These are phyloP conservation scores for Cheilosia soror DNA, from an alignment of 2,888 invertebrate genomes.

Conservation along the genomic window DNA sequence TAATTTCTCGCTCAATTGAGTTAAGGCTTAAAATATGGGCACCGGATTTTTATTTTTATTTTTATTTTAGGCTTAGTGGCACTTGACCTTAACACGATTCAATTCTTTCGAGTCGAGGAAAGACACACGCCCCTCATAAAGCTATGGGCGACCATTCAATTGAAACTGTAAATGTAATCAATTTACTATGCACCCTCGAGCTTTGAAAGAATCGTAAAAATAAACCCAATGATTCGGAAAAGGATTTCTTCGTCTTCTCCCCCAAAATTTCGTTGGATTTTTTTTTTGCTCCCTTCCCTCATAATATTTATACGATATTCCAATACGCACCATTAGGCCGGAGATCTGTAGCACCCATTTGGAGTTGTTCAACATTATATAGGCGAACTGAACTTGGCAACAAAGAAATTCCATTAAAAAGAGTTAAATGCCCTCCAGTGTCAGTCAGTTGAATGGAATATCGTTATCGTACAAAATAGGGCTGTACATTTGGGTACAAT, in stretches of 20 bases:
- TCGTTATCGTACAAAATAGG: slow-evolving; percentile 7
- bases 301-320: slow-evolving; percentile 59
- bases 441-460: slow-evolving; percentile 9
- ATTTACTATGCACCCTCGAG: slow-evolving; percentile 55
- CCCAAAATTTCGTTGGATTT: not conserved
- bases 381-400: slow-evolving; percentile 35
- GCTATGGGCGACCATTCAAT: slow-evolving; percentile 59
- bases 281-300: slow-evolving; percentile 10
- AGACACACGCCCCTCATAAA: not conserved
- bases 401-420: slow-evolving; percentile 59
- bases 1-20: slow-evolving; percentile 68
- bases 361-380: not conserved
- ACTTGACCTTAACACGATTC: slow-evolving; percentile 68
- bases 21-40: slow-evolving; percentile 42
- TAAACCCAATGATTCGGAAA: slow-evolving; percentile 68
- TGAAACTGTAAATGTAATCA: slow-evolving; percentile 74
- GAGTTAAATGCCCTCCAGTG: slow-evolving; percentile 46
- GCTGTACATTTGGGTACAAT: slow-evolving; percentile 8
- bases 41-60: slow-evolving; percentile 13
- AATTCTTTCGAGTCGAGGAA: slow-evolving; percentile 1
- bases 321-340: slow-evolving; percentile 62
- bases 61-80: slow-evolving; percentile 25
- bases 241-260: slow-evolving; percentile 34
- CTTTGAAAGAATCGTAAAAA: slow-evolving; percentile 59
- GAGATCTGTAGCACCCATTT: slow-evolving; percentile 55